Evolutionary conservation across 2,113 vertebrate genomes (phyloP), one percentile per base, ranked within the genome.

Genomic region (Xenus cinereus): DNA sequence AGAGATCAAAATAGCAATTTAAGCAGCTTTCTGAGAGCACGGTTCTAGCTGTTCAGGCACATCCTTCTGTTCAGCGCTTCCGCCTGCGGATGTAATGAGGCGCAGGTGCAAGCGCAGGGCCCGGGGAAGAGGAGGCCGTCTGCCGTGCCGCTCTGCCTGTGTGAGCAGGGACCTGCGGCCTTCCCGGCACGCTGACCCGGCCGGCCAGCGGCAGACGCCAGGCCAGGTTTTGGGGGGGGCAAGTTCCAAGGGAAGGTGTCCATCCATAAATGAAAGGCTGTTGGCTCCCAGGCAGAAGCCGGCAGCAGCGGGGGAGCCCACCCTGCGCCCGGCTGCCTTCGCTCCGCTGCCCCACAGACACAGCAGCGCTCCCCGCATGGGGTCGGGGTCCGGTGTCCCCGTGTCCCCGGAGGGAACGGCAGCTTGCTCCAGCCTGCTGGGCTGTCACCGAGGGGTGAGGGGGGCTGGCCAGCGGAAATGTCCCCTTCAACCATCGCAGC

Each of bases 301-400:
- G 4, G 60, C 19, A 48, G 82, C 32, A 59, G 24, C 6, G 2
- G 43, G 18, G 68, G 62, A 68, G 39, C n/a, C 0, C 0, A 27
- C 19, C n/a, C 74, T 50, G 11, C 0, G 0, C 11, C 27, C 2
- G 1, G 7, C 59, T 46, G 33, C 22, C 28, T 56, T 37, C 4
- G 19, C 28, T 56, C 41, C 3, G 0, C 32, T 33, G 17, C 23
- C 71, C 60, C 0, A 0, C 28, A 50, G 56, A 37, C 2, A 2
- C 3, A 1, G 30, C 0, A 0, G 7, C 11, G 37, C 14, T 62
- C 26, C 56, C 3, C 1, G 37, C 46, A 21, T 0, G 1, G 46
- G 32, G 5, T 4, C 2, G 2, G 28, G 41, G 7, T 18, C 21
- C 50, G 24, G 27, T 1, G 0, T 18, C 16, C 24, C 28, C 3